Evolutionary conservation across 2,888 invertebrate genomes (phyloP), one percentile per base, ranked within the genome.

Genomic region (Sminthurinus aureus): DNA sequence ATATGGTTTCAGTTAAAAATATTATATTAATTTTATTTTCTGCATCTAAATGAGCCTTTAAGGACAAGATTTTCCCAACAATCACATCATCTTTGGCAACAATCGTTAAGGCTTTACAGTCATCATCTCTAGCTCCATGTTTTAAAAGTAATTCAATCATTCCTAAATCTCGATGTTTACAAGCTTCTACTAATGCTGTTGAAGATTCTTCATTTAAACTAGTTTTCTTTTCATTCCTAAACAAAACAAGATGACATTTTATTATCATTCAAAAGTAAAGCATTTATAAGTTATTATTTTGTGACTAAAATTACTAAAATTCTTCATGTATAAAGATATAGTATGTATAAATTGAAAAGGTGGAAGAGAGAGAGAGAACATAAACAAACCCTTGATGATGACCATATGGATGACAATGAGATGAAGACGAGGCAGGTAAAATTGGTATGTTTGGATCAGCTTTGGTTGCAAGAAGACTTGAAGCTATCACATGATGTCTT

Each of bases 1-100:
- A 75, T 64, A 88, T 80, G 64, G 26, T 84, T 11, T 88, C 87
- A 64, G 84, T 86, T 12, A 88, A 83, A 74, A 82, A 86, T n/a
- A 51, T 38, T 24, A 81, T 96, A 91, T 98, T 98, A 77, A 99
- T 94, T 91, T 96, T 96, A 90, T 95, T 95, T 89, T 98, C 98
- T 0, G 96, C 95, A 91, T 99, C 99, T 0, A 96, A 94, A 90
- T 96, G 94, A 0, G 96, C 96, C 82, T 85, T 84, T 78, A 95
- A 95, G 0, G 96, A 95, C n/a, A 98, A 91, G 38, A 98, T 91
- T 87, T 94, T 94, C 18, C 96, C 94, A 11, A 95, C 93, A 9
- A 96, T 93, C 0, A 93, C 91, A 89, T 95, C 94, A 89, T 97
- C 95, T 22, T 93, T 93, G 88, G 94, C 93, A 26, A 92, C 91